Evolutionary conservation across 2,888 invertebrate genomes (phyloP), one percentile per base, ranked within the genome.

Genomic region (Drosophila borborema): DNA sequence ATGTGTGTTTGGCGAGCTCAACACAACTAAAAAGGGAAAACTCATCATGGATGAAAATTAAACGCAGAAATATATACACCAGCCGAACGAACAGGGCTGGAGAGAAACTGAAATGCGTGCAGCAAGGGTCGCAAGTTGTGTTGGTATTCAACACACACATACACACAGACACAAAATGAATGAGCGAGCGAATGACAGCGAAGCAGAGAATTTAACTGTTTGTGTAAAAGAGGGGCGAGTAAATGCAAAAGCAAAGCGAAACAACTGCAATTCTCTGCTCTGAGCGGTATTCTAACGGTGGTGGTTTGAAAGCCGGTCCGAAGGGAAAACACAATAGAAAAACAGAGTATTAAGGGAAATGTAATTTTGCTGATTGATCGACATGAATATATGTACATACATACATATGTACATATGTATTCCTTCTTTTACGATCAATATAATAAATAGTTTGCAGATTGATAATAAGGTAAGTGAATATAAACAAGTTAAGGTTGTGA

Each of bases 11-110:
- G 31, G 56, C 20, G 48, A 66, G 59, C 69, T 46, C 62, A 66
- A 77, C 64, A 63, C 70, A 82, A 84, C 73, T 70, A 88, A 75
- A 79, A 82, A 84, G 84, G 89, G 81, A 90, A 85, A 86, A 88
- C 86, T 88, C 90, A 90, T 88, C 90, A 86, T 86, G 83, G 90
- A 81, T 86, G 86, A 86, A 86, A 86, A 86, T 86, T 89, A 86
- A 90, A 90, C 81, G 73, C 90, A 90, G 81, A 75, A 80, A 78
- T 74, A 71, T 67, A 67, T 59, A 49, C 51, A 43, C 69, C 56
- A 51, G 40, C 48, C 54, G 23, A 38, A 55, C 41, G 41, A 40
- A 41, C 76, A 74, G 78, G 82, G 81, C 86, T 86, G 90, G 79
- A 90, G 80, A 88, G 77, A 77, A 83, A 90, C 83, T 85, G 74